Percentiles rank a stretch among this genome's conserved stretches.
These are phyloP conservation scores for Choloepus didactylus DNA, from an alignment of 2,797 vertebrate species.

Conservation along the genomic window DNA sequence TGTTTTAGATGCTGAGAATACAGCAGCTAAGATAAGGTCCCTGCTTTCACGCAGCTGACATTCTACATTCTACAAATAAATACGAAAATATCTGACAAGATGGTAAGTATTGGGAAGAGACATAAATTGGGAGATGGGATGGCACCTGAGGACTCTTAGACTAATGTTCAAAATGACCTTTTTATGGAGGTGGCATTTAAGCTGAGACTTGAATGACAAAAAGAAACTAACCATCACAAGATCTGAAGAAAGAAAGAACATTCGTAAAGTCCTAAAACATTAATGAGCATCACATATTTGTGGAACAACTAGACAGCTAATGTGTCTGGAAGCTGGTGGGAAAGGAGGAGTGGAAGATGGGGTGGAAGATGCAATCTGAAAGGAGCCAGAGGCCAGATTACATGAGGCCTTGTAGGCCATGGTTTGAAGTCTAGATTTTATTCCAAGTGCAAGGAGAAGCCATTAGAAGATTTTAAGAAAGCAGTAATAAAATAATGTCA, in stretches of 20 bases:
- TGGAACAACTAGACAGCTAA: background rate
- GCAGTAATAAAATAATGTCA: background rate
- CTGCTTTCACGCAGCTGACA: background rate
- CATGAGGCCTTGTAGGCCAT: background rate
- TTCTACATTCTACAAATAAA: background rate
- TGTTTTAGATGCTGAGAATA: background rate
- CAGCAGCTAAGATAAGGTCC: background rate
- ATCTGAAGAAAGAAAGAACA: background rate
- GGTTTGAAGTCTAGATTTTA: background rate
- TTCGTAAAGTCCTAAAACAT: background rate
- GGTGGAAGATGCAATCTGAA: background rate
- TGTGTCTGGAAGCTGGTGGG: fast-evolving
- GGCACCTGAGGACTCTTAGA: background rate
- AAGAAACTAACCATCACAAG: background rate
- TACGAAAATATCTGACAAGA: background rate
- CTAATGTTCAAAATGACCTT: background rate
- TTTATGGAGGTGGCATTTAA: background rate
- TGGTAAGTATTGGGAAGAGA: background rate
- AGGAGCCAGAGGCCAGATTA: background rate
- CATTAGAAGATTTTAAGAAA: background rate
- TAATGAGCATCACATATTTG: background rate
- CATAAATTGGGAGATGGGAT: too few species aligned
- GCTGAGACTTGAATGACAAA: background rate
- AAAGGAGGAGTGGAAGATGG: background rate
- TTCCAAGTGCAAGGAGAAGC: background rate